A percentile compares a stretch with the other conserved stretches of the same genome.
Conservation (phyloP, 2,113 vertebrate genomes). For the Hemicordylus capensis region DNA sequence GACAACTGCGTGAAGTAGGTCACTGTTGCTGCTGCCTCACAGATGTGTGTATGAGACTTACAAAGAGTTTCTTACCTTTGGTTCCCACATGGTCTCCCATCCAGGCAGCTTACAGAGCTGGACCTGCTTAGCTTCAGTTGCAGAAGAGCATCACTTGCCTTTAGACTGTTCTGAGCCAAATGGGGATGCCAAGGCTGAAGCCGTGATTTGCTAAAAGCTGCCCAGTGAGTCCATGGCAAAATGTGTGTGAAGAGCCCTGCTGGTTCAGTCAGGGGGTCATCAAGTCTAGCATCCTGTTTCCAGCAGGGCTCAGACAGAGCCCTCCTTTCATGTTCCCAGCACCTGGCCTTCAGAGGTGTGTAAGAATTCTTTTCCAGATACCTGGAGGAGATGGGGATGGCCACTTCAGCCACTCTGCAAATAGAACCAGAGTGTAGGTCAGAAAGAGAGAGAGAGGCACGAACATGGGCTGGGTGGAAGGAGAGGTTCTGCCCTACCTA, state of each 20-base stretch:
- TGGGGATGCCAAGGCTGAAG: not conserved
- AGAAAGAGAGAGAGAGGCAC: not conserved
- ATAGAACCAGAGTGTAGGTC: not conserved
- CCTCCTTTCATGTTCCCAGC: no score
- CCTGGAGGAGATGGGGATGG: no score
- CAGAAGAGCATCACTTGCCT: not conserved
- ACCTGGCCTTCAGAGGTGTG: not conserved
- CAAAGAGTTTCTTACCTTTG: not conserved
- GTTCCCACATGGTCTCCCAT: not conserved
- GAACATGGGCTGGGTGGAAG: no score
- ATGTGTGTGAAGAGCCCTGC: not conserved
- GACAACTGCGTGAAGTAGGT: not conserved
- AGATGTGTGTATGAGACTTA: no score
- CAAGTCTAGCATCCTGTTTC: not conserved
- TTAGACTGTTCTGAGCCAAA: not conserved
- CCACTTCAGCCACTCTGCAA: not conserved
- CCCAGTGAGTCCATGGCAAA: not conserved
- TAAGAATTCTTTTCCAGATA: not conserved
- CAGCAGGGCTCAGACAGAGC: not conserved
- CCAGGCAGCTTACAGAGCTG: not conserved
- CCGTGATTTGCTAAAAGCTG: not conserved
- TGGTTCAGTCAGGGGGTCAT: not conserved
- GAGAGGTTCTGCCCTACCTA: not conserved
- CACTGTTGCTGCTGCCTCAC: not conserved
- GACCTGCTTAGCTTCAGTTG: not conserved